phyloP scores from a whole-genome alignment of 2,888 invertebrate species.

The Agrotis ipsilon region DNA sequence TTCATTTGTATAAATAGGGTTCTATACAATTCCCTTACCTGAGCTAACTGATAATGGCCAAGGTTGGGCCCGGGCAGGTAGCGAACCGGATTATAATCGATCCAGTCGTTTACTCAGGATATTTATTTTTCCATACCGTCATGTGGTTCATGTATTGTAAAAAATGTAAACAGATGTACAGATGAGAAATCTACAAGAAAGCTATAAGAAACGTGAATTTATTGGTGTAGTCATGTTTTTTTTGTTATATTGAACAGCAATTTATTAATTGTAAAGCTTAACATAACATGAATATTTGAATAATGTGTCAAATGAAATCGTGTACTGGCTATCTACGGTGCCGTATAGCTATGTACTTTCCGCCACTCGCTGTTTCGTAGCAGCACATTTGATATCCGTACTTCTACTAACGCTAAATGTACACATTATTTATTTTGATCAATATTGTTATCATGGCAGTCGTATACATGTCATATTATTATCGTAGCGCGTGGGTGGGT shows the following conservation, averaged over 20 bases:
- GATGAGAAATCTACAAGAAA: slow-evolving; percentile 20
- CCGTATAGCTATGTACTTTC: background rate
- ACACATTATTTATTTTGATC: slow-evolving; percentile 41
- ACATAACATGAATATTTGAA: too few species aligned
- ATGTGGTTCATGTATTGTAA: slow-evolving; percentile 50
- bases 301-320: background rate
- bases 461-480: slow-evolving; percentile 61
- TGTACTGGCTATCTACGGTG: slow-evolving; percentile 2
- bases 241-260: background rate
- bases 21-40: slow-evolving; percentile 83
- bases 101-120: slow-evolving; percentile 71
- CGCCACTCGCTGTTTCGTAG: slow-evolving; percentile 4
- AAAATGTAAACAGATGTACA: slow-evolving; percentile 50
- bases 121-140: slow-evolving; percentile 65
- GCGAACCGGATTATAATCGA: slow-evolving; percentile 83
- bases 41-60: slow-evolving; percentile 79
- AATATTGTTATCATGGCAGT: slow-evolving; percentile 60
- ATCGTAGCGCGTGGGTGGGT: slow-evolving; percentile 71
- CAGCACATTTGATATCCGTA: slow-evolving; percentile 32
- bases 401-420: slow-evolving; percentile 25
- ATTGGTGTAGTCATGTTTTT: slow-evolving; percentile 10
- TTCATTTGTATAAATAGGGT: slow-evolving; percentile 73
- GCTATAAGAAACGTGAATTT: slow-evolving; percentile 15
- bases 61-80: slow-evolving; percentile 82
- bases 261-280: too few species aligned